Base-by-base conservation (phyloP, 1,140 invertebrate species). In the Drosophila orena region DNA sequence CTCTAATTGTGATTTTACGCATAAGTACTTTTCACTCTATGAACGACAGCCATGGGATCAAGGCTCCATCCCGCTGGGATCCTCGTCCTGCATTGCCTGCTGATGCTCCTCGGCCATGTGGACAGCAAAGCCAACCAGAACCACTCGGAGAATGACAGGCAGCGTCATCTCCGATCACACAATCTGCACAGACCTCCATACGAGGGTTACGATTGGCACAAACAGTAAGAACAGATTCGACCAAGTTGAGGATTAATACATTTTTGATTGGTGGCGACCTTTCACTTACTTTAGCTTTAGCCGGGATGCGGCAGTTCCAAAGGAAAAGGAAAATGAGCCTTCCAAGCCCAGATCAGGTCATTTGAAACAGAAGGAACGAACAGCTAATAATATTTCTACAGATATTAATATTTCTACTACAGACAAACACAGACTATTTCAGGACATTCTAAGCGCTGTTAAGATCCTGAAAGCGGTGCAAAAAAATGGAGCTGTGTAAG, bases 151-250 rank as follows among this genome's bases (percentile, higher is more conserved):
- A 4, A 24, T 6, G 70, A 75, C 44, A 57, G 76, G 12, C 24
- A 50, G 0, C 11, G 15, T 10, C 78, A 80, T n/a, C 1, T 17
- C 2, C 43, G 78, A 7, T 10, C 64, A 0, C 76, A 79, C 56
- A 79, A 79, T 54, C 5, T 77, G 24, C 79, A 79, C 7, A 56
- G 64, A 7, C 37, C 60, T 2, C 60, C 65, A 1, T 75, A 77
- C 30, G 2, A 35, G 10, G 57, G 58, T 10, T 77, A 47, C 37
- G 62, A 77, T 8, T 75, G 75, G 49, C 50, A 72, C 15, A 15
- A 14, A 10, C 12, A 37, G 47, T 60, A 15, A 54, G 68, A 61
- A 1, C 14, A 4, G 5, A 1, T 6, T 14, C 15, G 2, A 7
- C 0, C 24, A 0, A 11, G 10, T 8, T 10, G 2, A n/a, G 30